Conservation (phyloP, 2,888 invertebrate genomes). For the Yponomeuta plumbellus region DNA sequence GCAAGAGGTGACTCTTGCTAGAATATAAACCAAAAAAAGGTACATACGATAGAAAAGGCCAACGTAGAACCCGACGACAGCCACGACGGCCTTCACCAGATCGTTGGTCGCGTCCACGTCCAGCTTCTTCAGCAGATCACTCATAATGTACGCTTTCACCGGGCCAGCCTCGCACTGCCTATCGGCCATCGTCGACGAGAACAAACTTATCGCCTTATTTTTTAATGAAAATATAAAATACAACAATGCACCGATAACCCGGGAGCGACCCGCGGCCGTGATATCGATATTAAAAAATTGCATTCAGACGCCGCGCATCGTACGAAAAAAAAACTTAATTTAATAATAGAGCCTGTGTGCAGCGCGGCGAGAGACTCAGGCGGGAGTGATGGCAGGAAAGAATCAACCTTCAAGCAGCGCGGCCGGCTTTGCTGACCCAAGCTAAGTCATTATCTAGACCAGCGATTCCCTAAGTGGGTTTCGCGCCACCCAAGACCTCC, state of each 20-base stretch:
- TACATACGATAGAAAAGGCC: conserved; percentile 64
- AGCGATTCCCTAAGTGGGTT: conserved; percentile 16
- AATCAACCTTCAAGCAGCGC: conserved; percentile 25
- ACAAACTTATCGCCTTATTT: conserved; percentile 33
- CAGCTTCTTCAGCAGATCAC: conserved; percentile 63
- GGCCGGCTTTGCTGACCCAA: conserved; percentile 31
- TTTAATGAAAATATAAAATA: not conserved
- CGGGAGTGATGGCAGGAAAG: conserved; percentile 34
- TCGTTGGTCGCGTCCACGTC: conserved; percentile 57
- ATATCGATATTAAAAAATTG: conserved; percentile 44
- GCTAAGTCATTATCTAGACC: conserved; percentile 30
- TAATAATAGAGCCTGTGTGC: not conserved
- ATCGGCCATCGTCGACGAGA: conserved; percentile 52
- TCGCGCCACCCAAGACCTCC: not conserved
- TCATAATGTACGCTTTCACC: conserved; percentile 68
- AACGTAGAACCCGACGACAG: conserved; percentile 57
- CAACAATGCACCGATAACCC: conserved; percentile 59
- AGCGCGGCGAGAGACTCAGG: not conserved
- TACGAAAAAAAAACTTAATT: conserved; percentile 26
- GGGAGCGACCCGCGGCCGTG: conserved; percentile 33
- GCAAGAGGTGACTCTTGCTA: not conserved
- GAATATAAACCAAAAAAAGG: conserved; percentile 26
- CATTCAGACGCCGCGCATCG: conserved; percentile 39
- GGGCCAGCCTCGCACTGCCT: conserved; percentile 57
- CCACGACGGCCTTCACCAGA: conserved; percentile 52